Evolutionary conservation across 2,888 invertebrate species (phyloP).

Genomic region (Microdon myrmicae): DNA sequence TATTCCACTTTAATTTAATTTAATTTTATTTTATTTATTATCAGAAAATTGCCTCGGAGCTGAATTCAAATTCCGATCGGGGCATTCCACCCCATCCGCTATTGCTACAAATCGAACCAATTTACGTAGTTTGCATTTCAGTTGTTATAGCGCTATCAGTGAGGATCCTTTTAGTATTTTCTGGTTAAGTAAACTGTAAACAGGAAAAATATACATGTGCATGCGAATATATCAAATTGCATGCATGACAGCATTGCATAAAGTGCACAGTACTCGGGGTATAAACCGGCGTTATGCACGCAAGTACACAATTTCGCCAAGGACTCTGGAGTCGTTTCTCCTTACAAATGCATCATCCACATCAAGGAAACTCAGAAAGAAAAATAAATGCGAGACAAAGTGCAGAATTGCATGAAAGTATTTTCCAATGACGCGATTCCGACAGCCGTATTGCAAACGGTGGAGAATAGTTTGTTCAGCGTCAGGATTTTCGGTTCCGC

Average conservation of each 20-base stretch:
- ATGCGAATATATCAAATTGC: constrained; percentile 52
- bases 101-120: too few relatives aligned
- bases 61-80: too few relatives aligned
- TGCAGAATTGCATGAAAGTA: constrained; percentile 51
- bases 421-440: constrained; percentile 30
- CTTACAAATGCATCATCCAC: constrained; percentile 11
- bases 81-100: too few relatives aligned
- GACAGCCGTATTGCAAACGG: neutral
- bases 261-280: constrained; percentile 37
- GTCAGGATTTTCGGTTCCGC: constrained; percentile 44
- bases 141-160: too few relatives aligned
- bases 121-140: too few relatives aligned
- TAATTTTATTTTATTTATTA: too few relatives aligned
- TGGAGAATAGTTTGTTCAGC: too few relatives aligned
- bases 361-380: constrained; percentile 5
- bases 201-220: constrained; percentile 49
- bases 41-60: too few relatives aligned
- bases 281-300: too few relatives aligned
- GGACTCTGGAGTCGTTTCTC: neutral
- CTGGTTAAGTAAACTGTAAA: constrained; percentile 49
- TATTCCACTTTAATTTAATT: too few relatives aligned
- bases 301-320: too few relatives aligned
- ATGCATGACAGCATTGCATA: constrained; percentile 47
- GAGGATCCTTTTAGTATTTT: constrained; percentile 33
- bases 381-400: constrained; percentile 47